These are phyloP conservation scores for Periophthalmus magnuspinnatus DNA, from an alignment of 2,797 vertebrate species.

Conservation along the genomic window DNA sequence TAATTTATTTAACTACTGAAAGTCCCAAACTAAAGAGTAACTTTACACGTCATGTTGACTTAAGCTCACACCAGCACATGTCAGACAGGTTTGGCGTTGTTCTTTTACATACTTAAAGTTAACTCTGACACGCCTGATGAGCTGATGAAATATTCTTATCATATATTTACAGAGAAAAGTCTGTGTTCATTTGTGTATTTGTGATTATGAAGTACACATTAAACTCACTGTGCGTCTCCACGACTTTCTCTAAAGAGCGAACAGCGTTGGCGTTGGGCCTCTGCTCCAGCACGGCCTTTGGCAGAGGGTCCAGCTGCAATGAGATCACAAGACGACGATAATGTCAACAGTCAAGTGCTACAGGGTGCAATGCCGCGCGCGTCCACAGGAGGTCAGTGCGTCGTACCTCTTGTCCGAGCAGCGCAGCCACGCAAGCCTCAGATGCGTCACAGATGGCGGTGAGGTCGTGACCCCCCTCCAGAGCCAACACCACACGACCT, in stretches of 20 bases:
- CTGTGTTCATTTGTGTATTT: neutral
- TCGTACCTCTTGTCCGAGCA: conserved; percentile 89
- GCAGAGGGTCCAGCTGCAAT: conserved; percentile 86
- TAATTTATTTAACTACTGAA: neutral
- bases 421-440: conserved; percentile 89
- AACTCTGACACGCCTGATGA: neutral
- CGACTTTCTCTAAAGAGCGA: conserved; percentile 89
- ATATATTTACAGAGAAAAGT: neutral
- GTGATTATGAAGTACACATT: neutral
- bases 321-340: conserved; percentile 4
- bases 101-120: neutral
- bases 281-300: conserved; percentile 87
- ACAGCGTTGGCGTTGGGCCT: conserved; percentile 88
- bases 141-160: neutral
- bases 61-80: no score
- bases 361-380: neutral
- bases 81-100: neutral
- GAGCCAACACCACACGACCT: conserved; percentile 87
- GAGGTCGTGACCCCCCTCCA: conserved; percentile 96
- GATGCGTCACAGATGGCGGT: conserved; percentile 96
- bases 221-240: conserved; percentile 91
- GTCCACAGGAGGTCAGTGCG: conserved; percentile 15
- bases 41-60: no score
- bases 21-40: no score
- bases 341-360: conserved; percentile 3